Base-by-base conservation (phyloP, 2,888 invertebrate genomes). In the Micoletzkya japonica region DNA sequence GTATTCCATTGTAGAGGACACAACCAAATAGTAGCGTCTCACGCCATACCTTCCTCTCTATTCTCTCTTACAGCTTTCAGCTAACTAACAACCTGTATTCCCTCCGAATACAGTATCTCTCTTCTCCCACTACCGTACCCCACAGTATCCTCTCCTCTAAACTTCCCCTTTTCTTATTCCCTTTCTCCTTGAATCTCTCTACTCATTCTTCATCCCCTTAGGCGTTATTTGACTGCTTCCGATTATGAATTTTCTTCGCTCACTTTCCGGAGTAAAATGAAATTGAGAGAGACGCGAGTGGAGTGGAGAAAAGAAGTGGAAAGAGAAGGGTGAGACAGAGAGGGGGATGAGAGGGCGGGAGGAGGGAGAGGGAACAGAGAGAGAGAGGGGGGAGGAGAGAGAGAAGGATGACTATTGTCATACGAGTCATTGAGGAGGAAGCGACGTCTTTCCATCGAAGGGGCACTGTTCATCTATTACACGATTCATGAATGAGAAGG, bases 371-470 rank as follows among this genome's bases (percentile, higher is more conserved):
- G 54, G 36, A 52, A 44, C 49, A 34, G 50, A 49, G n/a, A 37
- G 64, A 64, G 36, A 61, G 49, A 28, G 36, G 50, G 37, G 54
- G 64, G n/a, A n/a, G n/a, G n/a, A n/a, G n/a, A n/a, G n/a, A n/a
- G n/a, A n/a, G n/a, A n/a, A n/a, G n/a, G n/a, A n/a, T n/a, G n/a
- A n/a, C n/a, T n/a, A n/a, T n/a, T n/a, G n/a, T n/a, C n/a, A n/a
- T n/a, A n/a, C n/a, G n/a, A n/a, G n/a, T n/a, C n/a, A n/a, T n/a
- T n/a, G n/a, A n/a, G n/a, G n/a, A n/a, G n/a, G n/a, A n/a, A n/a
- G n/a, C n/a, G n/a, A n/a, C n/a, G n/a, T n/a, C n/a, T n/a, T n/a
- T n/a, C n/a, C n/a, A n/a, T n/a, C n/a, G n/a, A n/a, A n/a, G n/a
- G n/a, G n/a, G n/a, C n/a, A n/a, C n/a, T n/a, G n/a, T n/a, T n/a